Percentiles rank a stretch among this genome's conserved stretches.
Conservation (phyloP, 2,113 vertebrate species). For the Scytalopus superciliaris region DNA sequence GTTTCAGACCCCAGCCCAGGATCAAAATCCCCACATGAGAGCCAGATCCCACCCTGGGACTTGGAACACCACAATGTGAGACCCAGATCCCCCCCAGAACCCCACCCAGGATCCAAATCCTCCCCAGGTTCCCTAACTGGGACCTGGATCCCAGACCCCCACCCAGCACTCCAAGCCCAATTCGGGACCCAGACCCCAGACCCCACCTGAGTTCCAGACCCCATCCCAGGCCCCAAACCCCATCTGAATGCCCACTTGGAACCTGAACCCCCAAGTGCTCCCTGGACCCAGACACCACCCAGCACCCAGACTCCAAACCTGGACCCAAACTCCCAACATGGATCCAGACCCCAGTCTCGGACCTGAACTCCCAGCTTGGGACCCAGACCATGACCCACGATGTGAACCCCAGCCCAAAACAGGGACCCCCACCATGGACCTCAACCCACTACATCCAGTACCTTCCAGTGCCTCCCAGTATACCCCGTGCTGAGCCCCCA, state of each 20-base stretch:
- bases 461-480: neutral
- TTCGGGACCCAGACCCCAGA: too few species aligned
- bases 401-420: neutral
- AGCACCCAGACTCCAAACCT: neutral
- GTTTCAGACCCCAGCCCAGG: too few species aligned
- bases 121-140: too few species aligned
- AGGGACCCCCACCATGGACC: accelerated
- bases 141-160: too few species aligned
- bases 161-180: neutral
- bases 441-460: neutral
- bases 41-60: too few species aligned
- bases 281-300: too few species aligned
- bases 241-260: too few species aligned
- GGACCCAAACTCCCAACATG: too few species aligned
- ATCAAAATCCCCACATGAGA: neutral
- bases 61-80: neutral
- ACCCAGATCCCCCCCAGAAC: neutral
- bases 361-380: neutral
- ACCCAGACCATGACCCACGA: neutral
- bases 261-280: too few species aligned
- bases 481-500: accelerated
- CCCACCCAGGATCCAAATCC: neutral
- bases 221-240: neutral
- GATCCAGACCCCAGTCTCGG: neutral
- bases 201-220: neutral